Base-by-base conservation (phyloP, 2,113 vertebrate genomes). In the Steatornis caripensis region DNA sequence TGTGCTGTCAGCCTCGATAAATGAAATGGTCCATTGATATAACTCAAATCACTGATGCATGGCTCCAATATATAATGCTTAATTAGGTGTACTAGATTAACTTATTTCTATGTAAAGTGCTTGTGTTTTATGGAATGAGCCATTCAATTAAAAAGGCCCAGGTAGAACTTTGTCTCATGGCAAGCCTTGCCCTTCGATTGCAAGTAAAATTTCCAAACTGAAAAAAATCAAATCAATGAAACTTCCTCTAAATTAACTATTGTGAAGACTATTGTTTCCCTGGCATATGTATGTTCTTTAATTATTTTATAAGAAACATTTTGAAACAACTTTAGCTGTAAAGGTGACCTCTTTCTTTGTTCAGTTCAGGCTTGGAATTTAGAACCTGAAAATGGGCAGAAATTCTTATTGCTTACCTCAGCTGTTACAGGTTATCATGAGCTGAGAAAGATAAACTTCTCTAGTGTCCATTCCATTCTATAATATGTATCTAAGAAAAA, bases 31-130 rank as follows among this genome's bases (percentile, higher is more conserved):
- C 81, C 93, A 84, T 93, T 97, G 96, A 95, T 97, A 92, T 39
- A 95, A 93, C 74, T 97, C 95, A 91, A 96, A 81, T 93, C 96
- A 88, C 54, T 93, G 97, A 98, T 95, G 96, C 85, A 5, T 92
- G 87, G 64, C 75, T 88, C 79, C 70, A 95, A 97, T 95, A 97
- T 96, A 94, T 97, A 96, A 96, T 96, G 85, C 90, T 95, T 98
- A 97, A 97, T 97, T 98, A 98, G 70, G 85, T 96, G 65, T 77
- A 95, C n/a, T 88, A 86, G 65, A 96, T 97, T 97, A 98, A 97
- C 92, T 96, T 96, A 96, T 96, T 97, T 97, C 84, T 95, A 53
- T 94, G 92, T 95, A 97, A 98, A 97, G 60, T 97, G 78, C 98
- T 97, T 97, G 66, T 95, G 66, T 95, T 97, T 95, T 93, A 83